Conservation (phyloP, 2,888 invertebrate genomes). For the Cephus pygmeus region DNA sequence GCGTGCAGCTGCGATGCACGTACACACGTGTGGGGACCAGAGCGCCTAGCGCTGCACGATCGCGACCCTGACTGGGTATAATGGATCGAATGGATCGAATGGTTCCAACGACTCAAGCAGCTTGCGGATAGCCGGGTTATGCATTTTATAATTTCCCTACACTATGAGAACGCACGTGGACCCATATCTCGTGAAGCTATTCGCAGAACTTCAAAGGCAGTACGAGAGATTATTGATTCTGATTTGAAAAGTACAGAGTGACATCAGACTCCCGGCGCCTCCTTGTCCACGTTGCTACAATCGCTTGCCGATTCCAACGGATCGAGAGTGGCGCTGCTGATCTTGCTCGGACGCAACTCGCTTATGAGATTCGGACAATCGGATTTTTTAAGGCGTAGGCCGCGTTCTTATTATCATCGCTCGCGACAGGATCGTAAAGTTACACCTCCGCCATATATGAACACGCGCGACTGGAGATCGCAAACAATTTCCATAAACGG, state of each 20-base stretch:
- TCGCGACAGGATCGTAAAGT: background rate
- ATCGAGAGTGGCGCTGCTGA: conserved; percentile 9
- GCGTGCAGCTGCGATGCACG: background rate
- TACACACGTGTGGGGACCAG: background rate
- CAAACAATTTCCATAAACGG: background rate
- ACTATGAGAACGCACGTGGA: background rate
- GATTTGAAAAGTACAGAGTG: conserved; percentile 29
- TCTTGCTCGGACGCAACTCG: too few relatives aligned
- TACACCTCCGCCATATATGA: background rate
- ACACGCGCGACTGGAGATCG: too few relatives aligned
- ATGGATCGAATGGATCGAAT: background rate
- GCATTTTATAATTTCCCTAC: background rate
- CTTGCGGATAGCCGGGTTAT: background rate
- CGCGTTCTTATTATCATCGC: background rate
- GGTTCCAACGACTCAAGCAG: background rate
- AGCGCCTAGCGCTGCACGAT: background rate
- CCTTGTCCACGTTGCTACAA: background rate
- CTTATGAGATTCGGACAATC: background rate
- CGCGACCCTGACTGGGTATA: background rate
- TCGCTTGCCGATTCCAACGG: conserved; percentile 1
- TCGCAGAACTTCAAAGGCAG: conserved; percentile 8
- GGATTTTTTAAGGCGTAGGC: background rate
- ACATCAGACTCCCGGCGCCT: conserved; percentile 27
- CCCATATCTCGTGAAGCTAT: conserved; percentile 1
- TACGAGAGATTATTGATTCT: background rate